These are phyloP conservation scores for Emys orbicularis DNA, from an alignment of 2,797 vertebrate species.

Conservation along the genomic window DNA sequence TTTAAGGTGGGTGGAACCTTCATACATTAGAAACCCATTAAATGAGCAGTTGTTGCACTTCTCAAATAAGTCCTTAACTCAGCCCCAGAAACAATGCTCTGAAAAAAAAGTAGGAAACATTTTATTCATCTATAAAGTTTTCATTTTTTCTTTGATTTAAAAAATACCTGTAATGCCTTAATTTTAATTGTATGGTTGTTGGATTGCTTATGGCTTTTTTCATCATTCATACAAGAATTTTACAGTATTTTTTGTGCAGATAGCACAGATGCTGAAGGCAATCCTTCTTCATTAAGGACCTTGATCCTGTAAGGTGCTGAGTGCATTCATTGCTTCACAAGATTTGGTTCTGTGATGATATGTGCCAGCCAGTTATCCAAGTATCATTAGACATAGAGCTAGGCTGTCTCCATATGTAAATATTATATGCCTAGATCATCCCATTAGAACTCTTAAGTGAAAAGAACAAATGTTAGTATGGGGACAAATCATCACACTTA, in stretches of 20 bases:
- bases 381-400: background rate
- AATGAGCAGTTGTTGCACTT: fast-evolving
- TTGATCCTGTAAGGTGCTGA: background rate
- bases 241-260: too few relatives aligned
- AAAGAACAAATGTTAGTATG: too few relatives aligned
- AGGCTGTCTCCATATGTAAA: background rate
- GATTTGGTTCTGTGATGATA: background rate
- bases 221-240: too few relatives aligned
- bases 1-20: background rate
- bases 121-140: fast-evolving
- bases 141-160: background rate
- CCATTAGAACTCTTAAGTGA: background rate
- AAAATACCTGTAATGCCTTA: fast-evolving
- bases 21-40: fast-evolving
- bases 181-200: background rate
- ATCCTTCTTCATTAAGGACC: background rate
- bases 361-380: background rate
- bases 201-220: too few relatives aligned
- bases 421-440: background rate
- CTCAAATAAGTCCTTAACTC: background rate
- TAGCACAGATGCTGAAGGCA: too few relatives aligned
- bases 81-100: fast-evolving
- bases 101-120: background rate
- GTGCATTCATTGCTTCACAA: background rate
- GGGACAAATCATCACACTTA: background rate